Evolutionary conservation across 2,797 vertebrate species (phyloP).

Genomic region (Paedocypris micromegethes): DNA sequence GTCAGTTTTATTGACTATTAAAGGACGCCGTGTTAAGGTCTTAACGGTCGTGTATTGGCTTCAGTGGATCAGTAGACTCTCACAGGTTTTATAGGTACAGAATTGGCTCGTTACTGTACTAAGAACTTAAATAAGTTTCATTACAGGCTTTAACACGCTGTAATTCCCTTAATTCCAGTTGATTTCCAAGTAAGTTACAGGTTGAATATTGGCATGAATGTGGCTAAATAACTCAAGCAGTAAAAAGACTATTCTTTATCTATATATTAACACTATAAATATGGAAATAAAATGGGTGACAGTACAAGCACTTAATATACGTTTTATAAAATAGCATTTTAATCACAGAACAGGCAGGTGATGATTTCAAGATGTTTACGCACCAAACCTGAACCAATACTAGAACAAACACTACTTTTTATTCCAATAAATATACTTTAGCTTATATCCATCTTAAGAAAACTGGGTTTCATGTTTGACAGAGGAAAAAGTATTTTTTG

Average conservation of each 20-base stretch:
- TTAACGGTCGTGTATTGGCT: constrained; percentile 43
- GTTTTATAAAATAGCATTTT: too few species aligned
- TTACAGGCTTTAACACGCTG: constrained; percentile 42
- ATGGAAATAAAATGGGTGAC: constrained; percentile 39
- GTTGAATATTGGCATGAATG: constrained; percentile 8
- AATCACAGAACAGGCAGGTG: too few species aligned
- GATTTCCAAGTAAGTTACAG: constrained; percentile 33
- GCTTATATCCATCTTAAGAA: neutral
- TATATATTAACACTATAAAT: constrained; percentile 34
- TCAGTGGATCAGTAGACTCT: constrained; percentile 45
- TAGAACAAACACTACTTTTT: too few species aligned
- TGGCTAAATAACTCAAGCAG: constrained; percentile 11
- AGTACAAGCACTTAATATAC: constrained; percentile 4
- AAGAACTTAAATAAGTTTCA: constrained; percentile 39
- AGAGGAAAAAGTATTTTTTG: too few species aligned
- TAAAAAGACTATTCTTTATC: constrained; percentile 28
- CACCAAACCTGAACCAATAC: too few species aligned
- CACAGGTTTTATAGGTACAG: constrained; percentile 45
- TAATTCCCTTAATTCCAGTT: constrained; percentile 43
- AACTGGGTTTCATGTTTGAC: neutral
- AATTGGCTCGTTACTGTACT: constrained; percentile 41
- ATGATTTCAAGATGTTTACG: too few species aligned
- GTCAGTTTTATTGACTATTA: constrained; percentile 50
- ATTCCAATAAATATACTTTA: constrained; percentile 6
- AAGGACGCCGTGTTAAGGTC: constrained; percentile 42